phyloP scores from a whole-genome alignment of 2,113 vertebrate genomes.

The Meleagris gallopavo region DNA sequence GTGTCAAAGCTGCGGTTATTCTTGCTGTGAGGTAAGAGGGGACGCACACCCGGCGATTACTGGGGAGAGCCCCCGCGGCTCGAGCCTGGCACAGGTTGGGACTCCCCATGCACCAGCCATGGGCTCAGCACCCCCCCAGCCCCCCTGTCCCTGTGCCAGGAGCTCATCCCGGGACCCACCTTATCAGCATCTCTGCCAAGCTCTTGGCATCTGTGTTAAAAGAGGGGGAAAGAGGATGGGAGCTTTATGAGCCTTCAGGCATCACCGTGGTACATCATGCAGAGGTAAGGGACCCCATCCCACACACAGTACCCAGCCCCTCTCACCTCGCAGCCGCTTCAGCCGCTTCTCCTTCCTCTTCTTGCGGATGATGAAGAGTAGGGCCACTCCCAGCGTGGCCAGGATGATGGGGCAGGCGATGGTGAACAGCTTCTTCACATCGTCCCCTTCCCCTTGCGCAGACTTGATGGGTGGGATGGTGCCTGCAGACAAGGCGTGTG shows the following conservation, averaged over 20 bases:
- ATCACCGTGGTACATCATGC: fast-evolving
- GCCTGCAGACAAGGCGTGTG: slow-evolving; percentile 66
- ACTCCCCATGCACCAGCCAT: background rate
- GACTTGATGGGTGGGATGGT: slow-evolving; percentile 98
- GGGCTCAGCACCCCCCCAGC: background rate
- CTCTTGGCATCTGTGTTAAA: slow-evolving; percentile 92
- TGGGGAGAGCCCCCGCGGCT: background rate
- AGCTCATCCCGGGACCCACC: slow-evolving; percentile 74
- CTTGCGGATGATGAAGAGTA: slow-evolving; percentile 95
- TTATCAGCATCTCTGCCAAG: slow-evolving; percentile 98
- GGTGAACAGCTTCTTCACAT: slow-evolving; percentile 97
- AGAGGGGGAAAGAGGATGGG: background rate
- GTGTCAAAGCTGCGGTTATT: slow-evolving; percentile 99
- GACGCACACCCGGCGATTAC: slow-evolving; percentile 25
- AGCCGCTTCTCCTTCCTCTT: slow-evolving; percentile 97
- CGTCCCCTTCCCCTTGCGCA: slow-evolving; percentile 91
- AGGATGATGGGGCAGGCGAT: slow-evolving; percentile 95
- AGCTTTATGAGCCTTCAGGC: background rate
- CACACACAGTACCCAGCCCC: fast-evolving
- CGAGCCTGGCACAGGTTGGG: background rate
- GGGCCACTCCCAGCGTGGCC: slow-evolving; percentile 89
- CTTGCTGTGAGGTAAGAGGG: slow-evolving; percentile 86
- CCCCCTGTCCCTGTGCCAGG: background rate
- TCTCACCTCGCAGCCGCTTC: slow-evolving; percentile 93
- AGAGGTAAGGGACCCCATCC: fast-evolving